These are phyloP conservation scores for Euura saliciscinereae DNA, from an alignment of 1,140 invertebrate species.

Conservation along the genomic window DNA sequence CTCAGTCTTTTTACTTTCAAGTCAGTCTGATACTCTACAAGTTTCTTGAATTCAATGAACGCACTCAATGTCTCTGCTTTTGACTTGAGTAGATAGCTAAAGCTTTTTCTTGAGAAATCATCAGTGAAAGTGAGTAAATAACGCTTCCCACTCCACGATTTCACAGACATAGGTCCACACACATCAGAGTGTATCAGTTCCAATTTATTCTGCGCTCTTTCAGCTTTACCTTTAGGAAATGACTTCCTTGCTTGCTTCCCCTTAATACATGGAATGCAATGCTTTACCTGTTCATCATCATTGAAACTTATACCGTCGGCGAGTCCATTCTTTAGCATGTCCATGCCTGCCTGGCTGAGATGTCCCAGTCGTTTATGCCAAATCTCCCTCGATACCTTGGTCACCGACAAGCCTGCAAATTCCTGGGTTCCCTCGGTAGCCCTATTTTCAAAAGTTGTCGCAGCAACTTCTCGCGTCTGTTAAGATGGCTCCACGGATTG, in stretches of 20 bases:
- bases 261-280: conserved; percentile 9
- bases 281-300: background rate
- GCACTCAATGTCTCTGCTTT: background rate
- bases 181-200: background rate
- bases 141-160: background rate
- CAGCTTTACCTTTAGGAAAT: background rate
- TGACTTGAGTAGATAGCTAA: background rate
- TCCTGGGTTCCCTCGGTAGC: background rate
- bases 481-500: background rate
- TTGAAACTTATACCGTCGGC: conserved; percentile 1
- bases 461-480: background rate
- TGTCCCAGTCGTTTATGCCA: background rate
- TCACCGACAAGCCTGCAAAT: background rate
- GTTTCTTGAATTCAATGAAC: conserved; percentile 17
- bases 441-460: background rate
- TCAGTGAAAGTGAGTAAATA: background rate
- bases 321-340: conserved; percentile 9
- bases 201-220: background rate
- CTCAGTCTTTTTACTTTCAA: conserved; percentile 18
- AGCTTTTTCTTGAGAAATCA: background rate
- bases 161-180: background rate
- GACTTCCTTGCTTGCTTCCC: conserved; percentile 10
- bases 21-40: background rate
- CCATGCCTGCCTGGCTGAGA: background rate
- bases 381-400: background rate